phyloP scores from a whole-genome alignment of 2,888 invertebrate species.

The Chrysomela aeneicollis region DNA sequence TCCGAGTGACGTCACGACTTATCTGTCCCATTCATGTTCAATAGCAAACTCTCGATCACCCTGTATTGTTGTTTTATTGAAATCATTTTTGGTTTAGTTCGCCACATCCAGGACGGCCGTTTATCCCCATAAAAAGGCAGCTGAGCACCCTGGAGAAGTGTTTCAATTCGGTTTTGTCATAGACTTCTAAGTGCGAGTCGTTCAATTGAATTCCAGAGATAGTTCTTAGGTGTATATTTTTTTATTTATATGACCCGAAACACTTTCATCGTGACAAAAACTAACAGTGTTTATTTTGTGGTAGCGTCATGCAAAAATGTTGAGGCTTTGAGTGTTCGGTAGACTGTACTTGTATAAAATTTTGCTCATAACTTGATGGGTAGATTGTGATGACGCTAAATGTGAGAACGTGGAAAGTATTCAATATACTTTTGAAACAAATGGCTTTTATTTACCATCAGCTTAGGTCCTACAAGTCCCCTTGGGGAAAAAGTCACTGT shows the following conservation, averaged over 20 bases:
- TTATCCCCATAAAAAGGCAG: background rate
- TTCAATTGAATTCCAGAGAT: background rate
- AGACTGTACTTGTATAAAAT: background rate
- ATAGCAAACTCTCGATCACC: no score
- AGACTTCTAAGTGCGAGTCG: background rate
- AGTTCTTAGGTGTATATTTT: background rate
- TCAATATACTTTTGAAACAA: background rate
- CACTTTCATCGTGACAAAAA: background rate
- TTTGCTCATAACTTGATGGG: background rate
- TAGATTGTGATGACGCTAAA: background rate
- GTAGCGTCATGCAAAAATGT: background rate
- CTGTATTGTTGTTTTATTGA: background rate
- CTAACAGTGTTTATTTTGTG: background rate
- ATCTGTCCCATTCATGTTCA: no score
- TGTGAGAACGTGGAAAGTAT: slow-evolving; percentile 1
- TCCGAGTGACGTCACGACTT: no score
- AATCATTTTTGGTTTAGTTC: background rate
- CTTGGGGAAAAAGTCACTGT: no score
- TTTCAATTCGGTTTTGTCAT: background rate
- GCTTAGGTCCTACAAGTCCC: no score
- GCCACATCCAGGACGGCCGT: background rate
- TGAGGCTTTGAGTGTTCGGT: background rate
- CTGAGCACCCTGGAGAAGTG: background rate
- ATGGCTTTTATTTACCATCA: background rate
- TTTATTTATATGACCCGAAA: background rate